These are phyloP conservation scores for Leucophenga maculata DNA, from an alignment of 2,888 invertebrate species.

Conservation along the genomic window DNA sequence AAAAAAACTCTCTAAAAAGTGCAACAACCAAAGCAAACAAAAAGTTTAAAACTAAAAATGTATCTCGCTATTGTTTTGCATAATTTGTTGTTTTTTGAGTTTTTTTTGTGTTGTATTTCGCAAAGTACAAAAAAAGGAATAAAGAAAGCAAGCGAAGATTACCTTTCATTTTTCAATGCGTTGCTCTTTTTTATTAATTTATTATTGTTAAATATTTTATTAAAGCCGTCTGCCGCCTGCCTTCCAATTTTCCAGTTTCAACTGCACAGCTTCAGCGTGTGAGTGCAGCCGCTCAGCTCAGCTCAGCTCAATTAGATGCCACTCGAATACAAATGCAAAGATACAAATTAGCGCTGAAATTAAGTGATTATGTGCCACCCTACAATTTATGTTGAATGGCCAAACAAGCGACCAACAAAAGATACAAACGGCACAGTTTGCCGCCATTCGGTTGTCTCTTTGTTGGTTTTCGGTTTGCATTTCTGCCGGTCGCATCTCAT, in stretches of 20 bases:
- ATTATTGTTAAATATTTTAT: constrained; percentile 35
- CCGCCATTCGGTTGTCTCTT: constrained; percentile 34
- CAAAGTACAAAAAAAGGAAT: constrained; percentile 15
- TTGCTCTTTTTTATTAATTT: neutral
- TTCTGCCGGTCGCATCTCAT: constrained; percentile 39
- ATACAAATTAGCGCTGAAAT: constrained; percentile 57
- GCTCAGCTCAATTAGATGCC: neutral
- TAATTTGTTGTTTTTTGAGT: constrained; percentile 40
- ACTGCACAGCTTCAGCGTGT: too few species aligned
- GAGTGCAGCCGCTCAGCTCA: too few species aligned
- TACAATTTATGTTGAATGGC: constrained; percentile 21
- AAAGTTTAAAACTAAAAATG: constrained; percentile 21
- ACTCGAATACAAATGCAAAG: constrained; percentile 19
- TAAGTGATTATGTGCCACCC: constrained; percentile 57
- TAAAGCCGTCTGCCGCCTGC: too few species aligned
- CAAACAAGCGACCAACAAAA: constrained; percentile 15
- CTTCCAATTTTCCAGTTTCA: neutral
- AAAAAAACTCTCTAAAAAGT: constrained; percentile 23
- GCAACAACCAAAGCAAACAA: constrained; percentile 20
- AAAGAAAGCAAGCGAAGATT: constrained; percentile 54
- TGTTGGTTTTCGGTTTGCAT: constrained; percentile 9
- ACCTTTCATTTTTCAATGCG: constrained; percentile 56
- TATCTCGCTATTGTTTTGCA: constrained; percentile 54
- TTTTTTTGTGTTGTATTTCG: neutral
- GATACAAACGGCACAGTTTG: constrained; percentile 23